A percentile compares a stretch with the other conserved stretches of the same genome.
Evolutionary conservation across 2,113 vertebrate genomes (phyloP).

Genomic region (Engraulis encrasicolus): DNA sequence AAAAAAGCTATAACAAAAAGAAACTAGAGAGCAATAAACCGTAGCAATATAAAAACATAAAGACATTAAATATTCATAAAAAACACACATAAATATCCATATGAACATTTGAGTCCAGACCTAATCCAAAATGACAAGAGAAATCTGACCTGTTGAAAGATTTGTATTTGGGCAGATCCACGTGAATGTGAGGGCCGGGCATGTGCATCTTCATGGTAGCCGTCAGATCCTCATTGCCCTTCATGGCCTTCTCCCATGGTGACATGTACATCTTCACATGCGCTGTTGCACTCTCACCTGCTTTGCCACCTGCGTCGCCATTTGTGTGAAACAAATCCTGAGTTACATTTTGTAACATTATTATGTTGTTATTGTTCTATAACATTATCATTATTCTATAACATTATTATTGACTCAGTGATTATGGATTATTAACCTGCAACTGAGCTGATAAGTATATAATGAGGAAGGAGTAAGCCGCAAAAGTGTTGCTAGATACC

Average conservation of each 20-base stretch:
- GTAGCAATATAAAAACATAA: background rate
- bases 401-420: too few species aligned
- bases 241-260: conserved; percentile 97
- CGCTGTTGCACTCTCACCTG: conserved; percentile 45
- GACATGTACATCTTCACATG: conserved; percentile 87
- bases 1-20: background rate
- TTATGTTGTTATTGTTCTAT: too few species aligned
- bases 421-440: too few species aligned
- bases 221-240: conserved; percentile 84
- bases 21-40: background rate
- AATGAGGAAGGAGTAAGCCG: too few species aligned
- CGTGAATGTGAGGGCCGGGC: conserved; percentile 73
- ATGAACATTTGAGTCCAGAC: background rate
- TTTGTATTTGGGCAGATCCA: conserved; percentile 84
- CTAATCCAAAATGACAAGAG: background rate
- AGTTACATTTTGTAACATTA: background rate
- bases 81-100: background rate
- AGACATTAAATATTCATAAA: too few species aligned
- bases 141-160: conserved; percentile 91
- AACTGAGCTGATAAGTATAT: too few species aligned
- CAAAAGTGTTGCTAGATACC: too few species aligned
- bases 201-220: conserved; percentile 81
- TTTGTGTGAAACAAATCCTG: background rate
- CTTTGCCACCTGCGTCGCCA: conserved; percentile 40
- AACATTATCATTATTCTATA: too few species aligned